Percentiles rank a stretch among this genome's conserved stretches.
Conservation (phyloP, 2,888 invertebrate genomes). For the Aelia acuminata region DNA sequence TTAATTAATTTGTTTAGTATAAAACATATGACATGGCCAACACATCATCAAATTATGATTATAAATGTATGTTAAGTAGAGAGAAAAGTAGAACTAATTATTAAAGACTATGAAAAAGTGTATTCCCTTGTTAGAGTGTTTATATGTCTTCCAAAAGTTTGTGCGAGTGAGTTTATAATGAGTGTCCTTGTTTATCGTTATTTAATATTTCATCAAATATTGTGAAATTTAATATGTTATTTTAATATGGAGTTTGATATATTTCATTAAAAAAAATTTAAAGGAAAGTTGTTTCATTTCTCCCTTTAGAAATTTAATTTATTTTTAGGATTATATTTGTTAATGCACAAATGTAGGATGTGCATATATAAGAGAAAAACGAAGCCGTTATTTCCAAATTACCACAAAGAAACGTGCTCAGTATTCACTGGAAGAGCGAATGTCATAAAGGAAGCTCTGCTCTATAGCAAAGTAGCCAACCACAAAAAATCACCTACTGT, state of each 20-base stretch:
- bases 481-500: no score
- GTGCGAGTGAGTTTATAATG: not conserved
- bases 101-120: not conserved
- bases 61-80: not conserved
- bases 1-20: not conserved
- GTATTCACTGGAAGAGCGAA: no score
- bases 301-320: not conserved
- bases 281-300: not conserved
- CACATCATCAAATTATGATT: not conserved
- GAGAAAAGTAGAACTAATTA: not conserved
- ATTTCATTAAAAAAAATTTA: not conserved
- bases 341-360: no score
- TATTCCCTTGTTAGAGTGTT: not conserved
- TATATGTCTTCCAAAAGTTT: constrained; percentile 8
- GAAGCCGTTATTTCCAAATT: no score
- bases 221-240: constrained; percentile 6
- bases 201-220: not conserved
- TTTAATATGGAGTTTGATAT: constrained; percentile 14
- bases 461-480: no score
- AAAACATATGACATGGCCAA: not conserved
- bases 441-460: no score
- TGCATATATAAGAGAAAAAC: no score
- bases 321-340: not conserved
- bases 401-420: no score
- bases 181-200: not conserved